Base-by-base conservation (phyloP, 2,888 invertebrate genomes). In the Eupithecia subfuscata region DNA sequence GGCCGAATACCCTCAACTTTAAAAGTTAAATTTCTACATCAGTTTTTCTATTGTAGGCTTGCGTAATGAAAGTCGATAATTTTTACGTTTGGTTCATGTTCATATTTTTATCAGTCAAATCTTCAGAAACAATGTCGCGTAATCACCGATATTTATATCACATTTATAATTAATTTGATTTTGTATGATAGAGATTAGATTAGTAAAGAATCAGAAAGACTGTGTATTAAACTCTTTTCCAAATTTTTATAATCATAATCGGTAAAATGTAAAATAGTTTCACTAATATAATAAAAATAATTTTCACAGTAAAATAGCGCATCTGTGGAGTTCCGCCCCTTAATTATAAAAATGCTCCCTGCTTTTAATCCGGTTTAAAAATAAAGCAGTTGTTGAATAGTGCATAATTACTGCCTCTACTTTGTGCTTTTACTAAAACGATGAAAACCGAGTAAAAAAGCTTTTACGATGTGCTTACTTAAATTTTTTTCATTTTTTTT, bases 321-420 rank as follows among this genome's bases (percentile, higher is more conserved):
- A 64, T 22, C 18, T 64, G 64, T 34, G 64, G 34, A 64, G 64
- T 64, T 64, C 40, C n/a, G n/a, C 67, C 22, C 67, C 40, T 67
- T 40, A 67, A 40, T 65, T 65, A 67, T 43, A 68, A 68, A 43
- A 45, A 43, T 8, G 68, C 43, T 67, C 40, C 18, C 64, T 64
- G 40, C 68, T 68, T 67, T 52, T 65, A 68, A 70, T 68, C 40
- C 73, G 43, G 25, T 73, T 75, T 68, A 60, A 67, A 76, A 73
- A 70, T 70, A 68, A 70, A 67, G 43, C 60, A 45, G 67, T 16
- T 45, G 37, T 45, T 70, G 73, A 75, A 75, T 75, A 70, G 72
- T 63, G 60, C 34, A 45, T 70, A 75, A 73, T 70, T 73, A 75
- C 71, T 65, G 56, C 72, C 45, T 67, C 43, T n/a, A 65, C 65